Evolutionary conservation across 2,888 invertebrate genomes (phyloP).

Genomic region (Salticus scenicus): DNA sequence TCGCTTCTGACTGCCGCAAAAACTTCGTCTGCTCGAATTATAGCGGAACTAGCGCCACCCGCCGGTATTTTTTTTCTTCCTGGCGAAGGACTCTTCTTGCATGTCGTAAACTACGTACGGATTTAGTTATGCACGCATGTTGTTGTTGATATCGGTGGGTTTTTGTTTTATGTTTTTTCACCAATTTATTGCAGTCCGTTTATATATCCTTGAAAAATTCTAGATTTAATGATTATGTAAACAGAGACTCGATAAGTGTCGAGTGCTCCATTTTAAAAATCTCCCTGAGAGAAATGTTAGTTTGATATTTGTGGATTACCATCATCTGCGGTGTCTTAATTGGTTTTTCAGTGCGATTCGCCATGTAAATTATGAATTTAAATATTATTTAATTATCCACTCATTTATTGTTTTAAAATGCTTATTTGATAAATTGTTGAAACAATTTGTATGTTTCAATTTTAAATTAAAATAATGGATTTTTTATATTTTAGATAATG

Average conservation of each 20-base stretch:
- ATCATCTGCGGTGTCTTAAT: too few relatives aligned
- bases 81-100: constrained; percentile 39
- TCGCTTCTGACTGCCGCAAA: constrained; percentile 24
- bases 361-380: too few relatives aligned
- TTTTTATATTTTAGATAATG: too few relatives aligned
- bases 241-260: not conserved
- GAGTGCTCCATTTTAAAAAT: too few relatives aligned
- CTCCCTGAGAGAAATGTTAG: too few relatives aligned
- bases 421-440: too few relatives aligned
- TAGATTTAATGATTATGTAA: not conserved
- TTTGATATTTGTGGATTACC: too few relatives aligned
- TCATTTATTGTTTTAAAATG: too few relatives aligned
- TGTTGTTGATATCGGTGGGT: not conserved
- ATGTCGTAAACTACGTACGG: constrained; percentile 30
- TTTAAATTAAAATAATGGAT: too few relatives aligned
- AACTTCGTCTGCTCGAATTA: constrained; percentile 48
- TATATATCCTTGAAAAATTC: constrained; percentile 16
- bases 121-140: not conserved
- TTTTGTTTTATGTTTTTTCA: not conserved
- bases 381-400: too few relatives aligned
- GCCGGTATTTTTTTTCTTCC: not conserved
- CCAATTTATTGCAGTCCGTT: not conserved
- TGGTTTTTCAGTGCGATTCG: too few relatives aligned
- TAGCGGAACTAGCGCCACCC: constrained; percentile 57
- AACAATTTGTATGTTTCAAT: too few relatives aligned